Base-by-base conservation (phyloP, 2,113 vertebrate genomes). In the Raja brachyura region DNA sequence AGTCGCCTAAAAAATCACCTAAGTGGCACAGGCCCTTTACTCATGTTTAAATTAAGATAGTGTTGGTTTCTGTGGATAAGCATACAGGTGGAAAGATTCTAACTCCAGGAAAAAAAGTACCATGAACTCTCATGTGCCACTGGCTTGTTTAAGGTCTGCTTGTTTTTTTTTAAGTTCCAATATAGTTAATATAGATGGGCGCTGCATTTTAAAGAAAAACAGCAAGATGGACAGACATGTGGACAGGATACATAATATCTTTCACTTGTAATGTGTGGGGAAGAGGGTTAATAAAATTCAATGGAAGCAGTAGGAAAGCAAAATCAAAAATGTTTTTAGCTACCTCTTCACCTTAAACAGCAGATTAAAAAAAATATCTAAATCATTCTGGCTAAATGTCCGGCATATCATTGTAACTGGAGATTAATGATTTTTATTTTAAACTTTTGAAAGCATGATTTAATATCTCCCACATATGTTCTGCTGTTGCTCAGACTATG, bases 151-250 rank as follows among this genome's bases (percentile, higher is more conserved):
- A 48, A 48, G 39, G 39, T 48, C 39, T 48, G 39, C 39, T 48
- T 48, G 39, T 16, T 83, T 25, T 83, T 83, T 20, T 56, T 83
- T 83, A 56, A 83, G 56, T 18, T 56, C 8, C 48, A 48, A 56
- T 83, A 48, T 54, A 83, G 39, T 83, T 10, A 83, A 20, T 56
- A 20, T 1, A 48, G 20, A 48, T 25, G 79, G 48, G 22, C 2
- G 79, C 48, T 56, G 39, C 76, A 78, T 83, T 83, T 25, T 39
- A 83, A 83, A 83, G 79, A 56, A n/a, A 78, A 78, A 78, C 28
- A 11, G 48, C 22, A 9, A 56, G 79, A 83, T 25, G 8, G 48
- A 56, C 7, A 48, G 79, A 56, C 48, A 56, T 5, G 33, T 11
- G 2, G 79, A 83, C 20, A 83, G 10, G 20, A 10, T 73, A 73